These are phyloP conservation scores for Eustalomyia histrio DNA, from an alignment of 2,888 invertebrate species.

Conservation along the genomic window DNA sequence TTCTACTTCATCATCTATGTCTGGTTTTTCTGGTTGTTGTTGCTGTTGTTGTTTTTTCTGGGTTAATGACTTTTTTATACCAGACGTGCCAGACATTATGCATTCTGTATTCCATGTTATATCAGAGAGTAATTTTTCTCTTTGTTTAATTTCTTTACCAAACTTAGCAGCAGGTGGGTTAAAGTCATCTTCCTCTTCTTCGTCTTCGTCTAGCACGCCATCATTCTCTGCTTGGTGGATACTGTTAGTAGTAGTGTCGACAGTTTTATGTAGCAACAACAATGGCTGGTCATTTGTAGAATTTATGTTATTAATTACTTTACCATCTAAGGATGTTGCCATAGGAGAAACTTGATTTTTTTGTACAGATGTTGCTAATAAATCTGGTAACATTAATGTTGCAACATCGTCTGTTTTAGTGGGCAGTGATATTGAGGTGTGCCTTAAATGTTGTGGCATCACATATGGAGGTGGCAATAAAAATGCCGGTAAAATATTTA, in stretches of 20 bases:
- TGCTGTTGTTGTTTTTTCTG: conserved; percentile 65
- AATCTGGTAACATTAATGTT: conserved; percentile 38
- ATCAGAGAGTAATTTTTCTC: conserved; percentile 27
- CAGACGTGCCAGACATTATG: conserved; percentile 56
- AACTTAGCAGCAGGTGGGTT: not conserved
- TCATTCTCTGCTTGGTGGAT: conserved; percentile 12
- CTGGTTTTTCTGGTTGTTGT: conserved; percentile 59
- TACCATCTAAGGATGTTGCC: conserved; percentile 18
- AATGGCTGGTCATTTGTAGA: conserved; percentile 46
- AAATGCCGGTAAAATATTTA: conserved; percentile 54
- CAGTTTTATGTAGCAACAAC: conserved; percentile 46
- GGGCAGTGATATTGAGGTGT: conserved; percentile 32
- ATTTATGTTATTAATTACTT: conserved; percentile 58
- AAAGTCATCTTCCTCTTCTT: conserved; percentile 19
- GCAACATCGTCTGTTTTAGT: conserved; percentile 16
- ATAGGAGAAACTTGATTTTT: conserved; percentile 29
- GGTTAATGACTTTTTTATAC: conserved; percentile 74
- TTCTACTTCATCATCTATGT: conserved; percentile 52
- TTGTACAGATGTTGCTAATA: conserved; percentile 19
- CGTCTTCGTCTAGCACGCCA: not conserved
- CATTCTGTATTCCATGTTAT: conserved; percentile 41
- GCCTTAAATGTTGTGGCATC: conserved; percentile 57
- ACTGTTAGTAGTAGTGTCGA: conserved; percentile 35
- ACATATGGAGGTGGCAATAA: conserved; percentile 47
- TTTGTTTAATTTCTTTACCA: conserved; percentile 4